Evolutionary conservation across 1,140 invertebrate genomes (phyloP).

Genomic region (Psix sp.): DNA sequence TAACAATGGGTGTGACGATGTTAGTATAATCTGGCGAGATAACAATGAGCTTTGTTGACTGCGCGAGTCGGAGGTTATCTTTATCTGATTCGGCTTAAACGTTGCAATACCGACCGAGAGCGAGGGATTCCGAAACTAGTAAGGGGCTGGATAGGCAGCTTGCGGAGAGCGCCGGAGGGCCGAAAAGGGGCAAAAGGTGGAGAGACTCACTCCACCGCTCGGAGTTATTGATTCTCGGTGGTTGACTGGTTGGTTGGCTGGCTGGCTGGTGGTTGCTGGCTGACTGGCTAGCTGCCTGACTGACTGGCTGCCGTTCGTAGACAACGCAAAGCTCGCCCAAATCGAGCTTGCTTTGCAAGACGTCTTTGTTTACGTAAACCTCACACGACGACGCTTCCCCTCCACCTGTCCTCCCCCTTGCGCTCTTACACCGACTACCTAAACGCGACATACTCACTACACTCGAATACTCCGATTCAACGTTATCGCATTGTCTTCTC

Average conservation of each 20-base stretch:
- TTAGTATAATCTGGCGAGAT: conserved; percentile 34
- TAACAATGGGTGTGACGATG: conserved; percentile 29
- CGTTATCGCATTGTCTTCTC: conserved; percentile 22
- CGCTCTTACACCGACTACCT: conserved; percentile 9
- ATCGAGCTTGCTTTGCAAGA: conserved; percentile 27
- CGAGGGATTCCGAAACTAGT: conserved; percentile 33
- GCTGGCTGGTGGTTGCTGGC: conserved; percentile 40
- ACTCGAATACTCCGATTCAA: conserved; percentile 16
- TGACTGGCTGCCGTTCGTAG: conserved; percentile 25
- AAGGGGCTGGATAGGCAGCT: conserved; percentile 30
- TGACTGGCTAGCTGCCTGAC: conserved; percentile 37
- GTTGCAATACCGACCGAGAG: conserved; percentile 27
- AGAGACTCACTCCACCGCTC: conserved; percentile 25
- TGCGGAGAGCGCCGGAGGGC: conserved; percentile 26
- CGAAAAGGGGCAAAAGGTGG: conserved; percentile 44
- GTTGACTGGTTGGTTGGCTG: conserved; percentile 43
- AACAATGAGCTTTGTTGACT: conserved; percentile 36
- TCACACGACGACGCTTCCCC: conserved; percentile 12
- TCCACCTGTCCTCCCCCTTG: not conserved
- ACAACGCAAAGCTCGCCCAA: conserved; percentile 32
- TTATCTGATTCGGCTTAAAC: conserved; percentile 28
- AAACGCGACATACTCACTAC: conserved; percentile 7
- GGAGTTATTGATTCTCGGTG: conserved; percentile 52
- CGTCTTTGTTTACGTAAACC: conserved; percentile 49
- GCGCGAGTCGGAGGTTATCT: conserved; percentile 20